Evolutionary conservation across 2,888 invertebrate species (phyloP).

Genomic region (Thyatira batis): DNA sequence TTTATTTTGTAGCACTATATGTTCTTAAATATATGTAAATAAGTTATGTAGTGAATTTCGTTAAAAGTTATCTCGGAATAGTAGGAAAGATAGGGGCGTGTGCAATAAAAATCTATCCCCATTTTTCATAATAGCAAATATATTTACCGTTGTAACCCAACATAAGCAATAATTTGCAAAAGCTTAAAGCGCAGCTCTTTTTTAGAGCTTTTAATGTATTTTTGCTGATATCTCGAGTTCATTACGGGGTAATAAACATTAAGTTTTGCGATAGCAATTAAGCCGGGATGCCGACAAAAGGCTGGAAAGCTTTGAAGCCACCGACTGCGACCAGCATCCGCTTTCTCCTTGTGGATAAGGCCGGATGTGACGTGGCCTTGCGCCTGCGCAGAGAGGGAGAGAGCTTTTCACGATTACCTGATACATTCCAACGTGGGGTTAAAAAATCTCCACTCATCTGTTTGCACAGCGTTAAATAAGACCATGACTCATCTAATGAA

Average conservation of each 20-base stretch:
- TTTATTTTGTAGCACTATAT: too few species aligned
- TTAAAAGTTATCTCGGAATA: too few species aligned
- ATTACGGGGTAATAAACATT: conserved; percentile 58
- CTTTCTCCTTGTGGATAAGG: conserved; percentile 70
- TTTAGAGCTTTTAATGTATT: conserved; percentile 33
- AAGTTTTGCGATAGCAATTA: conserved; percentile 73
- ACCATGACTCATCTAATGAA: conserved; percentile 55
- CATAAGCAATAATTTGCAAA: background rate
- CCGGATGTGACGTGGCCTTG: conserved; percentile 77
- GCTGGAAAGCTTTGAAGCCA: conserved; percentile 58
- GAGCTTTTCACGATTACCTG: conserved; percentile 77
- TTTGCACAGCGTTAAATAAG: conserved; percentile 43
- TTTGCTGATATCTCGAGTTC: conserved; percentile 46
- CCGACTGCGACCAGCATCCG: conserved; percentile 67
- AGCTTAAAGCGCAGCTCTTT: conserved; percentile 6
- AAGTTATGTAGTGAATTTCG: too few species aligned
- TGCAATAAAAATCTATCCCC: too few species aligned
- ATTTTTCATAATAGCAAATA: too few species aligned
- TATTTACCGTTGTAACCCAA: background rate
- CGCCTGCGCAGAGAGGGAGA: conserved; percentile 50
- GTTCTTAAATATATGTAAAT: too few species aligned
- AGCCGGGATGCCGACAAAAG: conserved; percentile 65
- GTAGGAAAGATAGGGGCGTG: too few species aligned
- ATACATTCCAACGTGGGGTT: conserved; percentile 69
- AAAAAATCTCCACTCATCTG: conserved; percentile 41